Evolutionary conservation across 2,888 invertebrate species (phyloP).

Genomic region (Psylliodes chrysocephalus): DNA sequence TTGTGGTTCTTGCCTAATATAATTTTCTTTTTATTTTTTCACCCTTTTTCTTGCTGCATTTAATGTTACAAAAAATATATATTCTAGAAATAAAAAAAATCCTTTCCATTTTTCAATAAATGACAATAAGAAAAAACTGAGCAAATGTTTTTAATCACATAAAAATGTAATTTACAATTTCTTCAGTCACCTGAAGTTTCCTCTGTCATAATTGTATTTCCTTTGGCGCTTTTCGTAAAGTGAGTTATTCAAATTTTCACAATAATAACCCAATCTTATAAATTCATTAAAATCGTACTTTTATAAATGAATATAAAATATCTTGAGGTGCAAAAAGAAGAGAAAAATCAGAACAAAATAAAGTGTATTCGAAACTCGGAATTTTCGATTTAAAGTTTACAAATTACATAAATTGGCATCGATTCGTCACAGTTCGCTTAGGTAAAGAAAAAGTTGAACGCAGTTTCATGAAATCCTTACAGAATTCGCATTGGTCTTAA

Average conservation of each 20-base stretch:
- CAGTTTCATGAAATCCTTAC: constrained; percentile 1
- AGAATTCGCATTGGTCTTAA: neutral
- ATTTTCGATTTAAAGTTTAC: constrained; percentile 48
- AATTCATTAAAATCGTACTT: constrained; percentile 9
- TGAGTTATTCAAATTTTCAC: neutral
- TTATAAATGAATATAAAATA: neutral
- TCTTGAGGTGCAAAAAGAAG: neutral
- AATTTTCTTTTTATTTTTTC: too few relatives aligned
- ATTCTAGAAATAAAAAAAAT: too few relatives aligned
- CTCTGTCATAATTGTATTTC: constrained; percentile 8
- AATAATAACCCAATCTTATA: constrained; percentile 16
- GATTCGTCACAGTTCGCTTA: constrained; percentile 24
- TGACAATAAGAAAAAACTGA: too few relatives aligned
- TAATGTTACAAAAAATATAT: too few relatives aligned
- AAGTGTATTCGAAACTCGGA: constrained; percentile 41
- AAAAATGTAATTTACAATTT: too few relatives aligned
- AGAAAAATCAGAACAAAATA: constrained; percentile 11
- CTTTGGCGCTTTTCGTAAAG: neutral
- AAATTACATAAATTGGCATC: constrained; percentile 44
- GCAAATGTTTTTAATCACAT: too few relatives aligned
- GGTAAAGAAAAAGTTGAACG: constrained; percentile 14
- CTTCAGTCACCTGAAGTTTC: too few relatives aligned
- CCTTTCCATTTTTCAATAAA: too few relatives aligned
- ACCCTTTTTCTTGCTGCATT: too few relatives aligned
- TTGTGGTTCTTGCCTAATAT: too few relatives aligned